Conservation (phyloP, 2,113 vertebrate genomes). For the Tychaedon coryphoeus region DNA sequence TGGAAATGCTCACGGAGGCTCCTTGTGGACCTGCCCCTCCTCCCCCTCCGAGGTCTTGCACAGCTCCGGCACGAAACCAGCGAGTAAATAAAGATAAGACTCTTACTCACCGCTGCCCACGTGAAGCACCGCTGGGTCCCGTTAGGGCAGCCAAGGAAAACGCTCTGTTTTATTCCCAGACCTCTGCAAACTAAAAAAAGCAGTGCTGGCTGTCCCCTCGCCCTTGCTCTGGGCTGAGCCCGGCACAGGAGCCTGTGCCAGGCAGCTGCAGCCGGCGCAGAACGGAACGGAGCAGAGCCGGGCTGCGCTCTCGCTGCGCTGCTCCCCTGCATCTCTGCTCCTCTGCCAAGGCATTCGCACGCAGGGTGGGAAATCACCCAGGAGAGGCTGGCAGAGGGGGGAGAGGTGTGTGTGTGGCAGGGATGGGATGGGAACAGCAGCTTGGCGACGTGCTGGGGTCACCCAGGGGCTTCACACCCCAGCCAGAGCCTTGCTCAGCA, state of each 20-base stretch:
- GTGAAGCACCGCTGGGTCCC: neutral
- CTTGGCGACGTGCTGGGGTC: rapidly evolving
- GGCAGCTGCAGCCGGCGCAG: neutral
- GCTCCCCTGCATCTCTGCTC: neutral
- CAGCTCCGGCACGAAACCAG: neutral
- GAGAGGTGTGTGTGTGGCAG: rapidly evolving
- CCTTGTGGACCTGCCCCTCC: neutral
- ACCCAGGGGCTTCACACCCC: rapidly evolving
- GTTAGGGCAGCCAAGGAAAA: neutral
- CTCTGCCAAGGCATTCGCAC: neutral
- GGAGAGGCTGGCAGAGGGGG: neutral
- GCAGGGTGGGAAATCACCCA: neutral
- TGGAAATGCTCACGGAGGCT: neutral
- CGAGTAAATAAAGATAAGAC: neutral
- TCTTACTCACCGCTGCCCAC: neutral
- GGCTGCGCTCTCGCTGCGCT: neutral
- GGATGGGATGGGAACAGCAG: rapidly evolving
- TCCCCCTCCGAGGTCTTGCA: neutral
- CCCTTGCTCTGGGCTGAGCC: neutral
- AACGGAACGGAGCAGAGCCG: neutral
- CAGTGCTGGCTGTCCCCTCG: neutral
- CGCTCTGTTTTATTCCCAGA: neutral
- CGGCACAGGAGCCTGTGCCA: neutral
- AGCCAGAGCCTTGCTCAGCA: rapidly evolving
- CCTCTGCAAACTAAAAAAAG: neutral